Evolutionary conservation across 2,888 invertebrate species (phyloP), one percentile per base, ranked within the genome.

Genomic region (Pasiphila rectangulata): DNA sequence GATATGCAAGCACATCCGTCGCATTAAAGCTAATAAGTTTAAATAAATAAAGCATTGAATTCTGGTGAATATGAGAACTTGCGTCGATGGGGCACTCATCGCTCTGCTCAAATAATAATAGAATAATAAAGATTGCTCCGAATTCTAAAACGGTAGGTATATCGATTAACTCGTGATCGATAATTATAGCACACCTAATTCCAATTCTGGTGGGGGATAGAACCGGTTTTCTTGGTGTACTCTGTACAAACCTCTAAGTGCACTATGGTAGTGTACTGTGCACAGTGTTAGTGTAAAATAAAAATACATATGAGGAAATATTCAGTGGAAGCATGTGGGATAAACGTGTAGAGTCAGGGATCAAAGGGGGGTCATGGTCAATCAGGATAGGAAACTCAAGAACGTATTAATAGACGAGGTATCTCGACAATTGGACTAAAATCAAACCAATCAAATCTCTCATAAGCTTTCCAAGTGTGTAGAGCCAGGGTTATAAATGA

Each of bases 351-450:
- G 72, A 70, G 70, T 69, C 72, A 67, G 71, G 59, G 58, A 46
- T 60, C 63, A 73, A 61, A 61, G 42, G 60, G 56, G 4, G 72
- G 69, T 74, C 76, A 75, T 50, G 73, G 73, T 51, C 72, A 63
- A 64, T 60, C 68, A 54, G 57, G 61, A 60, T 54, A 47, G 56
- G 51, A 57, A 37, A 30, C 43, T 40, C 39, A 44, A 57, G 60
- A 56, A 47, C 56, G 54, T 49, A 55, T 54, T 63, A 62, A 54
- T 59, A 44, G 20, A 52, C 43, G 45, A 64, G 30, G 48, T 46
- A 47, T 27, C 32, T 42, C 20, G 45, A 23, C 46, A 43, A 38
- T 48, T 48, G 43, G 34, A 42, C 32, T 16, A 44, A 49, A 49
- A 49, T 25, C 49, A 44, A 49, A 43, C 38, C 40, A 44, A 40